Percentiles rank a stretch among this genome's conserved stretches.
Evolutionary conservation across 2,113 vertebrate genomes (phyloP).

Genomic region (Corythornis madagascariensis): DNA sequence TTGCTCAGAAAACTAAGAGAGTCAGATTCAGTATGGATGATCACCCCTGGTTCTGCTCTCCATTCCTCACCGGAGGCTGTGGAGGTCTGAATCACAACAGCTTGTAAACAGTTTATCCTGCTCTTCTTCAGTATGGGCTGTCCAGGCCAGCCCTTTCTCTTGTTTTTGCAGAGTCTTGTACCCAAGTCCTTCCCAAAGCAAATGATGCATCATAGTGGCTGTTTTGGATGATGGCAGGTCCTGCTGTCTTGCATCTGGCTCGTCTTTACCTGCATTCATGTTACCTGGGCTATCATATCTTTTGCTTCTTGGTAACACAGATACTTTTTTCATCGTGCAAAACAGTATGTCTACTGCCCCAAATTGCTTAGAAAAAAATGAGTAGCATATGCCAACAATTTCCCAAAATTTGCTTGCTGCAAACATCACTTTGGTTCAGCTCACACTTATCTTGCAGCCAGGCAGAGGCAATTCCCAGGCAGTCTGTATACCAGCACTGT

Average conservation of each 20-base stretch:
- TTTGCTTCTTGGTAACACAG: accelerated
- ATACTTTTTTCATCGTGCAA: background rate
- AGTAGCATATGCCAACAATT: background rate
- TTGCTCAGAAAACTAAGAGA: background rate
- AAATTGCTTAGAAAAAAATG: background rate
- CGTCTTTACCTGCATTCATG: background rate
- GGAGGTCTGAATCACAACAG: background rate
- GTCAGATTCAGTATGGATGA: background rate
- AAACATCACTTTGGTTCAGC: background rate
- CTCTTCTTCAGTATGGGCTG: background rate
- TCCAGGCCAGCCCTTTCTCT: background rate
- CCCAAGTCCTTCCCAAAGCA: background rate
- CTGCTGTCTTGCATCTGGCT: background rate
- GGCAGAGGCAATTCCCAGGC: background rate
- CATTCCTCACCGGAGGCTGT: background rate
- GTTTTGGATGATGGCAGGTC: background rate
- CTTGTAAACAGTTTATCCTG: background rate
- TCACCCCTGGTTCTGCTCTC: background rate
- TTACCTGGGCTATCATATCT: background rate
- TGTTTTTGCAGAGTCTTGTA: background rate
- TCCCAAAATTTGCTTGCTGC: background rate
- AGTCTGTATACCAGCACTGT: background rate
- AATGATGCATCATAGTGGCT: background rate
- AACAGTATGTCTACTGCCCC: background rate
- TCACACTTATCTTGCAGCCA: accelerated